A percentile compares a stretch with the other conserved stretches of the same genome.
phyloP scores from a whole-genome alignment of 2,888 invertebrate species.

The Melanchra persicariae region DNA sequence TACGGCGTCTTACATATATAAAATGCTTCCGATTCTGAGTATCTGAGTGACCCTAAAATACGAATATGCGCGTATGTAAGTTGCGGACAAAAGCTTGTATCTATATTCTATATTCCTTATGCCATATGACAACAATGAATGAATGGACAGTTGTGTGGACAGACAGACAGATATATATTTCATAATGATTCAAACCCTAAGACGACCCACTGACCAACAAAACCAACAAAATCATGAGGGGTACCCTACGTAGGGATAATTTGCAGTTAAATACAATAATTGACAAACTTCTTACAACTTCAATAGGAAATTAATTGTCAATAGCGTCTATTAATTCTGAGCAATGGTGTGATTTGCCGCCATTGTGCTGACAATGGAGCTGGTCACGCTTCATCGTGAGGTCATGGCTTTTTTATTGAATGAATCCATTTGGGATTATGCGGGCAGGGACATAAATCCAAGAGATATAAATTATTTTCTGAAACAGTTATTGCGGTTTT shows the following conservation, averaged over 20 bases:
- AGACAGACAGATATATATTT: background rate
- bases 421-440: constrained; percentile 82
- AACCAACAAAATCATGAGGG: background rate
- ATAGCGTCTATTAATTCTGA: constrained; percentile 65
- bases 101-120: too few species aligned
- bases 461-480: constrained; percentile 57
- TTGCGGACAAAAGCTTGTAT: too few species aligned
- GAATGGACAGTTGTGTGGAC: too few species aligned
- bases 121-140: background rate
- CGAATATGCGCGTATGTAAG: too few species aligned
- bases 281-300: constrained; percentile 43
- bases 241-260: constrained; percentile 16
- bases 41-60: too few species aligned
- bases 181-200: background rate
- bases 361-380: constrained; percentile 78
- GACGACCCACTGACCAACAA: too few species aligned
- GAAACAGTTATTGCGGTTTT: constrained; percentile 39
- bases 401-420: constrained; percentile 86
- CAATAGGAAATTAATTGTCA: constrained; percentile 67
- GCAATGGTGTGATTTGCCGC: constrained; percentile 78
- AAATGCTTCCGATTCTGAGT: too few species aligned
- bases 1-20: too few species aligned
- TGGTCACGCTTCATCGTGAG: constrained; percentile 73
- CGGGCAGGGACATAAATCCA: constrained; percentile 74
- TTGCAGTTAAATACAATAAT: constrained; percentile 44